Conservation (phyloP, 2,888 invertebrate genomes). For the Leptopilina myrica region DNA sequence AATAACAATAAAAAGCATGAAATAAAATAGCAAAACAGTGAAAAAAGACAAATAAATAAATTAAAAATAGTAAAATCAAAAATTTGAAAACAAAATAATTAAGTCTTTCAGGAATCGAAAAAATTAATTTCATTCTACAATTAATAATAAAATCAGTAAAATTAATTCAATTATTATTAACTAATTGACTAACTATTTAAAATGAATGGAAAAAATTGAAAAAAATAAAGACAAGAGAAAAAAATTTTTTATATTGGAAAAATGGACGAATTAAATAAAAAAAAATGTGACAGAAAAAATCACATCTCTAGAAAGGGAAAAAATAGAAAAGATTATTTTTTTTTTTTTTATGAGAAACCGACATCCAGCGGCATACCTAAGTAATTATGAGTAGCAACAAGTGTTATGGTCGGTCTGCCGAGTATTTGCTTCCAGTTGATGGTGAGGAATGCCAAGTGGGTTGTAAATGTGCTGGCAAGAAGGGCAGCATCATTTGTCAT, state of each 20-base stretch:
- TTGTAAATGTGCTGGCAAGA: constrained; percentile 94
- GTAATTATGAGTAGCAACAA: constrained; percentile 90
- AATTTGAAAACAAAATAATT: no score
- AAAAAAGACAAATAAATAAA: neutral
- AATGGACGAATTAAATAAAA: no score
- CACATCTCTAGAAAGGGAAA: constrained; percentile 7
- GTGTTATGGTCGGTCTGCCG: constrained; percentile 95
- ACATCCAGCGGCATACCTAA: constrained; percentile 82
- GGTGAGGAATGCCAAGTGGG: constrained; percentile 95
- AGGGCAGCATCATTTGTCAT: constrained; percentile 96
- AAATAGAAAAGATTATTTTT: neutral
- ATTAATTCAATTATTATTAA: no score
- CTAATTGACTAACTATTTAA: no score
- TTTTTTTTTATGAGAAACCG: constrained; percentile 27
- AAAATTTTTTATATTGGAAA: no score
- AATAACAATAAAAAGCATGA: neutral
- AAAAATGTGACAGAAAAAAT: neutral
- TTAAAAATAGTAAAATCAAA: neutral
- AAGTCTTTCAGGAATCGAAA: no score
- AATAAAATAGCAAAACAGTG: no score
- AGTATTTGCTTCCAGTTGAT: constrained; percentile 98
- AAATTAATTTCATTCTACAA: no score
- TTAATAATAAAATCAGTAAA: no score
- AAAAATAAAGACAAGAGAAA: no score
- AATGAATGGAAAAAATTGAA: no score